Evolutionary conservation across 2,888 invertebrate species (phyloP), one percentile per base, ranked within the genome.

Genomic region (Mimumesa dahlbomi): DNA sequence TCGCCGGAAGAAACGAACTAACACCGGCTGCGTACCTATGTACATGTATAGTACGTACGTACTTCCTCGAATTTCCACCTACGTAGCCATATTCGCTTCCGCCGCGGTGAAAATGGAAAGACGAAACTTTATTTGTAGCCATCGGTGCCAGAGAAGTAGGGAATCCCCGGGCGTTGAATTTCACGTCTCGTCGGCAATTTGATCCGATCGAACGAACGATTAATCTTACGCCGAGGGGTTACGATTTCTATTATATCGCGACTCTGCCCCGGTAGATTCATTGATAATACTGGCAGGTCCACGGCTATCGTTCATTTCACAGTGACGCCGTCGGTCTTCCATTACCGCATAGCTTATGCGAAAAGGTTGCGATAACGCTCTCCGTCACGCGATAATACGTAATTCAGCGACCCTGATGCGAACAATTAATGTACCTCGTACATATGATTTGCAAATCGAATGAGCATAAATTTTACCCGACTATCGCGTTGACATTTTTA

Each of bases 71-170:
- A 43, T 65, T 65, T 71, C 16, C 48, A 52, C 50, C 31, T 13
- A 31, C 46, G 42, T 29, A 14, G 46, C 36, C 40, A 18, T 31
- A 45, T 46, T 53, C 57, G 21, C 16, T 43, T 22, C 45, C 1
- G 7, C 16, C 50, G 43, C 45, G 38, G 52, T 48, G 63, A 56
- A 52, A 66, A 73, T 62, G 57, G 59, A 71, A 74, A 67, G 58
- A 40, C 57, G 75, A 76, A 72, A 76, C 67, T 62, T 71, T 71
- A 71, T 75, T 74, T 62, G 63, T 34, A 52, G 50, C 56, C 53
- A 58, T 21, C 57, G 21, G 6, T 14, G 9, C 6, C n/a, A 25
- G 7, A 11, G 11, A 31, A 56, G 22, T n/a, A n/a, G 22, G 22
- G 52, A 57, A 48, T 54, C 62, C 48, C 53, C n/a, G n/a, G 16